phyloP scores from a whole-genome alignment of 2,113 vertebrate genomes.

The Elgaria multicarinata region DNA sequence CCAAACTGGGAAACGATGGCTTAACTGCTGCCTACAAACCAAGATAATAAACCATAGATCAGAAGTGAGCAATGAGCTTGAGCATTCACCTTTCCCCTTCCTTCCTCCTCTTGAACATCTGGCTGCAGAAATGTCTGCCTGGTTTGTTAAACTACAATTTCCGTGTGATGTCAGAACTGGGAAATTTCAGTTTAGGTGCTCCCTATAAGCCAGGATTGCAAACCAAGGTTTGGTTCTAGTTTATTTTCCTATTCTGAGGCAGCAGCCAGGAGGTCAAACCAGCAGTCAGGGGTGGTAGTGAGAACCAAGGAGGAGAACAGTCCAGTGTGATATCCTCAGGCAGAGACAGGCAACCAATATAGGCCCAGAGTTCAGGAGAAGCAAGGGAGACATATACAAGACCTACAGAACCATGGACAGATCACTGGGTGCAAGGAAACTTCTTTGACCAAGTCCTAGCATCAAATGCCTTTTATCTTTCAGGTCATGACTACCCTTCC shows the following conservation, averaged over 20 bases:
- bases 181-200: not conserved
- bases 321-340: not conserved
- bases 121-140: no score
- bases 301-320: not conserved
- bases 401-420: not conserved
- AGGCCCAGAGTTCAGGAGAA: not conserved
- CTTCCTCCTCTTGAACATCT: no score
- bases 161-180: not conserved
- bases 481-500: not conserved
- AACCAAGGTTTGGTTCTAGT: not conserved
- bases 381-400: not conserved
- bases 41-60: no score
- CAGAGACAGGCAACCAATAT: not conserved
- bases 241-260: not conserved
- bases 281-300: not conserved
- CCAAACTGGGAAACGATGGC: no score
- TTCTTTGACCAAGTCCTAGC: not conserved
- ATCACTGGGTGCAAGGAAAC: not conserved
- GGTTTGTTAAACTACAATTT: no score
- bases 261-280: not conserved
- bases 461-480: not conserved
- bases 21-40: no score
- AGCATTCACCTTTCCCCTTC: no score
- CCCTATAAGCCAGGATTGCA: not conserved
- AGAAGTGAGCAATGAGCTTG: no score